Percentiles rank a stretch among this genome's conserved stretches.
Conservation (phyloP, 35 echinoderm and acorn worm species). For the Diadema setosum region DNA sequence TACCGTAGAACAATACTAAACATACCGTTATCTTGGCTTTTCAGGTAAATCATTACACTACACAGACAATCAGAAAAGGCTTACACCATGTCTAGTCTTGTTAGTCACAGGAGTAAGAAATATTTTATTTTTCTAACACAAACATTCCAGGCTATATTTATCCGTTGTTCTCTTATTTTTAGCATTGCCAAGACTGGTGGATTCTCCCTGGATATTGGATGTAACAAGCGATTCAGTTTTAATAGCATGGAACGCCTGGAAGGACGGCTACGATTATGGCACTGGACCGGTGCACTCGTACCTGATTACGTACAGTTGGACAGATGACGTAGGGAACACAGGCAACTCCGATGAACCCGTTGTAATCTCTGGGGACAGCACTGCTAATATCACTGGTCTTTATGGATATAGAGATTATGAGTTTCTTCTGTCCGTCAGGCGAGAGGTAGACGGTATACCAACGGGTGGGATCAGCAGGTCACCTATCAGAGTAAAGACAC, state of each 20-base stretch:
- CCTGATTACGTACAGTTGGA: not conserved
- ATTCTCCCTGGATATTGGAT: not conserved
- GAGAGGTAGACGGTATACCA: not conserved
- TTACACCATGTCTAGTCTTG: no score
- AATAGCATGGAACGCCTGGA: not conserved
- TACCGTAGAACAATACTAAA: no score
- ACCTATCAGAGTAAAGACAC: not conserved
- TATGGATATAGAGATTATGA: not conserved
- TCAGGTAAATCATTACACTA: no score
- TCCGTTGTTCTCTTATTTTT: no score
- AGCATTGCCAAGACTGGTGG: not conserved
- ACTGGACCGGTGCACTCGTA: not conserved
- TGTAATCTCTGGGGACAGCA: not conserved
- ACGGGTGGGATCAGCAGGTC: not conserved
- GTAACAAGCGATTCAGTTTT: not conserved
- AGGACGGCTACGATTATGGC: not conserved
- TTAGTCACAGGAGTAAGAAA: no score
- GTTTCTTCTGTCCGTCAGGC: not conserved
- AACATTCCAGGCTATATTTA: no score
- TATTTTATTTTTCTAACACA: no score
- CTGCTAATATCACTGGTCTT: not conserved
- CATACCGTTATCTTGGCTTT: no score
- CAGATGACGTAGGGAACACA: not conserved
- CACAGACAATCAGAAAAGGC: no score
- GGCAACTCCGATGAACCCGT: not conserved